Conservation (phyloP, 2,888 invertebrate species). For the Leptura quadrifasciata region DNA sequence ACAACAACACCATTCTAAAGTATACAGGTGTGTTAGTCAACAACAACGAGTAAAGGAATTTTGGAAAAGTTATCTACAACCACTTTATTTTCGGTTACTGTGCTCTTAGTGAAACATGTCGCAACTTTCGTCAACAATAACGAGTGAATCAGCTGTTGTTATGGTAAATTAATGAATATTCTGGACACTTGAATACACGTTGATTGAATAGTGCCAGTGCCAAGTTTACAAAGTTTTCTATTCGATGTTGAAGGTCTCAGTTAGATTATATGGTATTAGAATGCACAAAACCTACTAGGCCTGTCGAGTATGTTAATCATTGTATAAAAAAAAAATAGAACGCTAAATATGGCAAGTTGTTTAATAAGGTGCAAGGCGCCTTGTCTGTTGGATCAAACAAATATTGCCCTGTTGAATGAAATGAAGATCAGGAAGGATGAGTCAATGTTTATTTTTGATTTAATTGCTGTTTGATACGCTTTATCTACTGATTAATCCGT, state of each 20-base stretch:
- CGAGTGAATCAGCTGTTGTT: not conserved
- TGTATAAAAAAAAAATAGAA: conserved; percentile 15
- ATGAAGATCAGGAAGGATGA: not conserved
- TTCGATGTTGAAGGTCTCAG: not conserved
- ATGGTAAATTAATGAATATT: not conserved
- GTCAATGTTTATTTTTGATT: conserved; percentile 10
- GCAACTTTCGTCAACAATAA: not conserved
- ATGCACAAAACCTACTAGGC: not conserved
- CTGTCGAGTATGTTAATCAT: conserved; percentile 7
- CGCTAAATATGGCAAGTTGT: conserved; percentile 7
- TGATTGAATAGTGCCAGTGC: not conserved
- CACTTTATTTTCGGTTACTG: conserved; percentile 30
- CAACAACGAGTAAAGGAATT: conserved; percentile 5
- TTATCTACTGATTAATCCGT: conserved; percentile 16
- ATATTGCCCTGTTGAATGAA: not conserved
- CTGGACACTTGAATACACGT: not conserved
- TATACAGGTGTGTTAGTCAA: conserved; percentile 54
- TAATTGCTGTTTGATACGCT: not conserved
- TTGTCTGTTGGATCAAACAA: not conserved
- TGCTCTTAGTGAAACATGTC: not conserved
- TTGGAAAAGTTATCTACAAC: not conserved
- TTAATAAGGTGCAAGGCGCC: conserved; percentile 5
- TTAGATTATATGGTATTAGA: conserved; percentile 1
- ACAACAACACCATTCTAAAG: conserved; percentile 58
- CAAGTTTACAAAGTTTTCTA: conserved; percentile 8